Base-by-base conservation (phyloP, 2,113 vertebrate species). In the Xerus inauris region DNA sequence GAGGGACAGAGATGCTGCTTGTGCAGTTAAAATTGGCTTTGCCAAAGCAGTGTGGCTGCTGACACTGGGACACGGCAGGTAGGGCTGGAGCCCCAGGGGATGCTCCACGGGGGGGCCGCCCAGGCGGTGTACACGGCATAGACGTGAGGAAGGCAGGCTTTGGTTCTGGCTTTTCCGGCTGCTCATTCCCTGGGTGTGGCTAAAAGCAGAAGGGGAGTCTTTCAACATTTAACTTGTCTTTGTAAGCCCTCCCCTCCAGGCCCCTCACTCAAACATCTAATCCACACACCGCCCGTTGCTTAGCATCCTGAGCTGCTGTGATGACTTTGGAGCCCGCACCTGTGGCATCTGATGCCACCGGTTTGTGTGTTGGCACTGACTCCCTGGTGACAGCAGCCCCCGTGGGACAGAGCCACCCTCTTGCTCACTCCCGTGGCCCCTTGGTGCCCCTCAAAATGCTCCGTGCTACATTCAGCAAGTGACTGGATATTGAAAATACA, bases 211-310 rank as follows among this genome's bases (percentile, higher is more conserved):
- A 54, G 32, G 2, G 1, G 8, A 57, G 14, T 12, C 40, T 14
- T 40, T 24, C 14, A 32, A 3, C 11, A 2, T 13, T 40, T 5
- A 59, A 11, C 3, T 4, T 19, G 71, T 49, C 64, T 84, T n/a
- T 45, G 64, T 19, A 10, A 49, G 20, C 6, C 7, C 57, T 54
- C n/a, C 51, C 6, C 10, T 67, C 87, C 16, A 5, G 28, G 57
- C 12, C 24, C 67, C 26, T 28, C 40, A 26, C 19, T 1, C 42
- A 28, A 12, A 22, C 28, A 59, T 35, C 26, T 16, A 47, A 19
- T 2, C 14, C n/a, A 16, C 6, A 0, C 0, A 5, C 1, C 26
- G 13, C 6, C 0, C 1, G 6, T 20, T 42, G 47, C 20, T 17
- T 8, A 9, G 51, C 71, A 35, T 35, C 72, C 64, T 14, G 45